phyloP scores from a whole-genome alignment of 2,888 invertebrate species.

The Auanema sp. region DNA sequence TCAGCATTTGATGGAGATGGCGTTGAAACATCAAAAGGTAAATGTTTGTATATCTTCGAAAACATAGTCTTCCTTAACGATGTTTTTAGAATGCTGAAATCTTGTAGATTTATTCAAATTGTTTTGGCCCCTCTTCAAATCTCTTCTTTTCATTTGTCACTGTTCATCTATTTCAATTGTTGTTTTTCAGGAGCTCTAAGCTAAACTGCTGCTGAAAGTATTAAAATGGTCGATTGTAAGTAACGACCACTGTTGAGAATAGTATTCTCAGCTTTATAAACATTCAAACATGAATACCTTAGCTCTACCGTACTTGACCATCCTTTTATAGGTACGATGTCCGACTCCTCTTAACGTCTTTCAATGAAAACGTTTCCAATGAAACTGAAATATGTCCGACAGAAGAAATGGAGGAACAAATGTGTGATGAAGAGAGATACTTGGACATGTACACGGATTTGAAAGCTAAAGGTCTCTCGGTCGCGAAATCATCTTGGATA shows the following conservation, averaged over 20 bases:
- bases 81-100: no score
- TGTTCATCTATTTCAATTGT: no score
- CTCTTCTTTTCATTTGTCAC: no score
- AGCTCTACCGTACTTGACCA: background rate
- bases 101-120: no score
- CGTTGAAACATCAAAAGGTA: background rate
- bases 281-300: background rate
- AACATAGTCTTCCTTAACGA: background rate
- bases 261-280: no score
- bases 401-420: conserved; percentile 77
- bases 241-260: no score
- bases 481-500: background rate
- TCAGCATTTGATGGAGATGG: background rate
- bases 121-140: no score
- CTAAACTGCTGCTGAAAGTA: no score
- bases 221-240: no score
- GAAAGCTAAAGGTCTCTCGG: conserved; percentile 68
- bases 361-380: conserved; percentile 72
- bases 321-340: conserved; percentile 59
- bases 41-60: background rate
- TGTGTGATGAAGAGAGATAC: conserved; percentile 94
- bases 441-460: conserved; percentile 83
- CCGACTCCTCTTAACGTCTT: conserved; percentile 50
- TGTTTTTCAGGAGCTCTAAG: no score
- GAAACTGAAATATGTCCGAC: conserved; percentile 34